A percentile compares a stretch with the other conserved stretches of the same genome.
Evolutionary conservation across 2,888 invertebrate species (phyloP).

Genomic region (Oligia strigilis): DNA sequence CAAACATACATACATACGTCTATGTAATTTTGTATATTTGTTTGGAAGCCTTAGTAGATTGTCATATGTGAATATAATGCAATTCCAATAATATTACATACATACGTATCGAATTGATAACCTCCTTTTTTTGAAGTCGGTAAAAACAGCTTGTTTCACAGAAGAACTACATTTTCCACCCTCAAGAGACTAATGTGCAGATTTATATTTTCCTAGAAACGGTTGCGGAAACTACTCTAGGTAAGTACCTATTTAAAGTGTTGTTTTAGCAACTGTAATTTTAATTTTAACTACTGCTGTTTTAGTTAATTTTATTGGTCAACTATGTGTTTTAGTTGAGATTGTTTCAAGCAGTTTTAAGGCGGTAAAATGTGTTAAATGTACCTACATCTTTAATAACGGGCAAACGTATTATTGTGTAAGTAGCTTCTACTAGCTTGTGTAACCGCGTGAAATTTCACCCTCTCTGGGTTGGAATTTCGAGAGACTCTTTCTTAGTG

Average conservation of each 20-base stretch:
- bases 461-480: too few species aligned
- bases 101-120: too few species aligned
- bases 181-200: constrained; percentile 22
- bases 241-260: not conserved
- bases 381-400: not conserved
- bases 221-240: not conserved
- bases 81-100: too few species aligned
- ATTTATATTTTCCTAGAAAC: constrained; percentile 7
- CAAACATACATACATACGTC: too few species aligned
- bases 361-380: not conserved
- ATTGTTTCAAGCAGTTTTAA: not conserved
- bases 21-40: too few species aligned
- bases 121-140: too few species aligned
- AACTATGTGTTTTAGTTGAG: not conserved
- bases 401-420: too few species aligned
- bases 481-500: too few species aligned
- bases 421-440: too few species aligned
- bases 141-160: not conserved
- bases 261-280: constrained; percentile 21
- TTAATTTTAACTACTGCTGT: not conserved
- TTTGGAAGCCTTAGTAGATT: too few species aligned
- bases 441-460: too few species aligned
- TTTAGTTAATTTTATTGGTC: constrained; percentile 10
- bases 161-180: not conserved
- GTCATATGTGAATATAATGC: too few species aligned